Evolutionary conservation across 2,888 invertebrate genomes (phyloP).

Genomic region (Tenthredo distinguenda): DNA sequence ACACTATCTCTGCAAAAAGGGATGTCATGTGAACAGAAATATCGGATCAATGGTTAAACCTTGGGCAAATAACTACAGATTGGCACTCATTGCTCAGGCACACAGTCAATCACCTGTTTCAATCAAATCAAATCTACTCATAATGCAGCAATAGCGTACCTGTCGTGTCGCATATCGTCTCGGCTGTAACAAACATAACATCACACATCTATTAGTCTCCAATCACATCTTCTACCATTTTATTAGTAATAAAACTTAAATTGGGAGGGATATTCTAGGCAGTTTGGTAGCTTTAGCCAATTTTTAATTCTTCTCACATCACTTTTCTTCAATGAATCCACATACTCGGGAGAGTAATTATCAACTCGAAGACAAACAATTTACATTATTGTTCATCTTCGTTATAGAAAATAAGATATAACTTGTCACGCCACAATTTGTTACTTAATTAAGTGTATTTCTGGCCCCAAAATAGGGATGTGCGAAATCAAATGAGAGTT

Average conservation of each 20-base stretch:
- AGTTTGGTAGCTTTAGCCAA: constrained; percentile 7
- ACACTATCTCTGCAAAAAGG: constrained; percentile 79
- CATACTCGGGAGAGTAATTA: constrained; percentile 66
- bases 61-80: constrained; percentile 75
- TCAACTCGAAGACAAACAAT: constrained; percentile 68
- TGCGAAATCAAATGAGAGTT: not conserved
- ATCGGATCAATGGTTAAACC: constrained; percentile 66
- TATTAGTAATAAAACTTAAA: constrained; percentile 42
- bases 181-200: constrained; percentile 77
- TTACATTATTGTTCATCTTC: constrained; percentile 33
- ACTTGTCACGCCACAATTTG: constrained; percentile 45
- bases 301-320: not conserved
- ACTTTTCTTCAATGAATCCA: constrained; percentile 36
- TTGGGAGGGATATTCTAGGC: constrained; percentile 37
- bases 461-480: constrained; percentile 41
- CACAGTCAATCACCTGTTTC: constrained; percentile 77
- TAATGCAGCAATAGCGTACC: constrained; percentile 77
- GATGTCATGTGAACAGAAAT: constrained; percentile 78
- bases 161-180: constrained; percentile 78
- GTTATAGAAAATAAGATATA: not conserved
- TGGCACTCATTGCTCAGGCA: constrained; percentile 78
- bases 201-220: constrained; percentile 71
- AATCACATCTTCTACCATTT: constrained; percentile 58
- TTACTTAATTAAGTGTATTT: constrained; percentile 59
- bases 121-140: constrained; percentile 74